phyloP scores from a whole-genome alignment of 2,113 vertebrate genomes.

The Prietella phreatophila region DNA sequence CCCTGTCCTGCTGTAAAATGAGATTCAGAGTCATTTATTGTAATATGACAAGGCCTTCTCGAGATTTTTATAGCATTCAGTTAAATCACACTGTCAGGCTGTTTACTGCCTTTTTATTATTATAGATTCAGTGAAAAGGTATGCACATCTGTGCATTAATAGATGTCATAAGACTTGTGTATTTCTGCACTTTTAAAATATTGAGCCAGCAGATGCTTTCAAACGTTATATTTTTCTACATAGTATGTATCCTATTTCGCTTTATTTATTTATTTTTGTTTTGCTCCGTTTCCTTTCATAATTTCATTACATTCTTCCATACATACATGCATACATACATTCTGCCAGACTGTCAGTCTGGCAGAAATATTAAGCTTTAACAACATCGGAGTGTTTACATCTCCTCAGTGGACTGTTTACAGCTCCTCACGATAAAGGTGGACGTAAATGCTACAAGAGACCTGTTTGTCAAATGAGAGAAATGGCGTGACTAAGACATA shows the following conservation, averaged over 20 bases:
- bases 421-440: background rate
- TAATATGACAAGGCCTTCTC: background rate
- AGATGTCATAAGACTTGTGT: background rate
- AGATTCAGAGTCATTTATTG: conserved; percentile 11
- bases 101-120: background rate
- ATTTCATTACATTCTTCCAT: background rate
- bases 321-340: no score
- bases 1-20: background rate
- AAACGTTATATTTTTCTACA: background rate
- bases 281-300: background rate
- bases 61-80: background rate
- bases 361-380: conserved; percentile 4
- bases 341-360: background rate
- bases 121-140: background rate
- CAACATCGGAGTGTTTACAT: background rate
- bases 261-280: background rate
- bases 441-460: conserved; percentile 6
- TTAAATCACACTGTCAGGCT: background rate
- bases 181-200: background rate
- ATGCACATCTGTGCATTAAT: background rate
- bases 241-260: background rate
- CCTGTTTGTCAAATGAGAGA: background rate
- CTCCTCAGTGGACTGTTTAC: background rate
- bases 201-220: background rate
- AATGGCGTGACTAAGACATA: background rate